Evolutionary conservation across 1,140 invertebrate species (phyloP), one percentile per base, ranked within the genome.

Genomic region (Drosophila punjabiensis): DNA sequence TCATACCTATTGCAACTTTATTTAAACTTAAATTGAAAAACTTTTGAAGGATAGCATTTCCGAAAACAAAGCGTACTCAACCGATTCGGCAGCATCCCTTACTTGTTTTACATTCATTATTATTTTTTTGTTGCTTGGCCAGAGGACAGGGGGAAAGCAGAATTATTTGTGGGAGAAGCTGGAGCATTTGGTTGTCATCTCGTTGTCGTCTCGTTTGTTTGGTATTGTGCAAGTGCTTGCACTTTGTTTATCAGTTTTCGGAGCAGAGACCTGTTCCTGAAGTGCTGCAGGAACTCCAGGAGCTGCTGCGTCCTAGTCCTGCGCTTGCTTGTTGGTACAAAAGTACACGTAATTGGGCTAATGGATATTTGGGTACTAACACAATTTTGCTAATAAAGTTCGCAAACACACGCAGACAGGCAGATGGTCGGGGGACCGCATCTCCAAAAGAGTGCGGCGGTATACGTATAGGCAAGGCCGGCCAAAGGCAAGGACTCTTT

Each of bases 331-430:
- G 69, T 77, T 73, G 78, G 66, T 81, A 81, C 85, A 89, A 82
- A 85, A 89, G 85, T 89, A 89, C 86, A 89, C 85, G 85, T 89
- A 89, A 89, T 89, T 89, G 85, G 85, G 85, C 85, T 89, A 89
- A 89, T 89, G 85, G 85, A 89, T 89, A 89, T 89, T 89, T 89
- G 70, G 85, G 85, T 89, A 89, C 85, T 89, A 89, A 89, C 85
- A 89, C 85, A 89, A 89, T 89, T 89, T 89, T 89, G 81, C 85
- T 89, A 89, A 89, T 89, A 89, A 89, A 89, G 85, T 89, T 89
- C 81, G 85, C 86, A 89, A 90, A 89, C 85, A 89, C 82, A 79
- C 81, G 64, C 52, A 76, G 35, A 55, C 56, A 33, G 55, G 37
- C 47, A 39, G 56, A 32, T 32, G 60, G 28, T 33, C 45, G 53